Conservation (phyloP, 2,888 invertebrate genomes). For the Stramonita haemastoma region DNA sequence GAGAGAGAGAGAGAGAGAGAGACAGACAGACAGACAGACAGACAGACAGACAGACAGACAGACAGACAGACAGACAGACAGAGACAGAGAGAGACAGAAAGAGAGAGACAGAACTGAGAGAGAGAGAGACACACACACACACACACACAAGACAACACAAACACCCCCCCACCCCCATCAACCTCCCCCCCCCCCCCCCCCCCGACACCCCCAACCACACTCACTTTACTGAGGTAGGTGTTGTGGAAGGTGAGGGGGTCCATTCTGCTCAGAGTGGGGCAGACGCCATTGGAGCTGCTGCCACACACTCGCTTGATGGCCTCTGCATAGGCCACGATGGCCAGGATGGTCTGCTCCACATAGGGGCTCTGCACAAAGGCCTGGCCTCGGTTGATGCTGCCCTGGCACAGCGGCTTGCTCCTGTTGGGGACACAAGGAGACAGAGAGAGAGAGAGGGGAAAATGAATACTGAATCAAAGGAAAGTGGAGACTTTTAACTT, state of each 20-base stretch:
- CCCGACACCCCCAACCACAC: neutral
- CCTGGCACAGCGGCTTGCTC: constrained; percentile 50
- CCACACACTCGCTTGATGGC: constrained; percentile 61
- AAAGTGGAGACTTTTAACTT: too few relatives aligned
- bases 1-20: too few relatives aligned
- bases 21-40: too few relatives aligned
- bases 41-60: too few relatives aligned
- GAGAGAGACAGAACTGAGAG: too few relatives aligned
- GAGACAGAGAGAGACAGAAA: too few relatives aligned
- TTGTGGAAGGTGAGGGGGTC: constrained; percentile 56
- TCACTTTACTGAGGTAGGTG: constrained; percentile 28
- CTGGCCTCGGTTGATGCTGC: constrained; percentile 42
- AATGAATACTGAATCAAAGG: too few relatives aligned
- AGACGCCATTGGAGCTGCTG: constrained; percentile 53
- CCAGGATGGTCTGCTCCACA: constrained; percentile 65
- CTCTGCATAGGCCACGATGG: constrained; percentile 69
- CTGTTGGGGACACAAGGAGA: constrained; percentile 2
- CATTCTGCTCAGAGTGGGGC: constrained; percentile 56
- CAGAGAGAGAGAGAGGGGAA: neutral
- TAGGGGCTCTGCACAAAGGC: constrained; percentile 52
- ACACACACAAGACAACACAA: too few relatives aligned
- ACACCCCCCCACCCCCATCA: neutral
- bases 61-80: too few relatives aligned
- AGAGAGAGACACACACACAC: too few relatives aligned
- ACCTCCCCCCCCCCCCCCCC: neutral